Conservation (phyloP, 1,140 invertebrate genomes). For the Eulimnadia texana region DNA sequence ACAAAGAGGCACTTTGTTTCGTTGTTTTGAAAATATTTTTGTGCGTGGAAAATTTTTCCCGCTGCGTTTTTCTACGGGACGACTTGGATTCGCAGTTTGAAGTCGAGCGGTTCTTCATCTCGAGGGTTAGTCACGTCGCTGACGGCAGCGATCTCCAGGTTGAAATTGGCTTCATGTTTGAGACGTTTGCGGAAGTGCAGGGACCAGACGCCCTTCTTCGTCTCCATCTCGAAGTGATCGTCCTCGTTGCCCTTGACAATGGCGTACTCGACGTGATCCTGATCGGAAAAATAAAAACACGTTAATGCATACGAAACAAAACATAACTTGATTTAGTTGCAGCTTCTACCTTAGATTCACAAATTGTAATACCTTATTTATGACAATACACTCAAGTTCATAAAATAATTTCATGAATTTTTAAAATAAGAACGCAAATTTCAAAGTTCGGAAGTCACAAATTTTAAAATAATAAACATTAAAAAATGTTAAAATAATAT, state of each 20-base stretch:
- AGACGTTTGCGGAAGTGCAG: slow-evolving; percentile 44
- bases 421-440: too few relatives aligned
- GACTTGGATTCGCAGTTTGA: not conserved
- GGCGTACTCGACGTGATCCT: slow-evolving; percentile 44
- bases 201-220: slow-evolving; percentile 43
- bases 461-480: too few relatives aligned
- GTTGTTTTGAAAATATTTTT: not conserved
- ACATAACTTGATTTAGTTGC: too few relatives aligned
- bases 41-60: not conserved
- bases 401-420: too few relatives aligned
- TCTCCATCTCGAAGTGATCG: slow-evolving; percentile 46
- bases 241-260: slow-evolving; percentile 48
- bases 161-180: slow-evolving; percentile 37
- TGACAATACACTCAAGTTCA: too few relatives aligned
- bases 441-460: too few relatives aligned
- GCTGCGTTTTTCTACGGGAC: not conserved
- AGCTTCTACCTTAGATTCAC: too few relatives aligned
- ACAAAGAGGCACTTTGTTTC: too few relatives aligned
- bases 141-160: slow-evolving; percentile 34
- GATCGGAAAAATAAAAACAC: too few relatives aligned
- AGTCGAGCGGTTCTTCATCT: slow-evolving; percentile 1
- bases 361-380: too few relatives aligned
- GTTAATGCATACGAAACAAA: too few relatives aligned
- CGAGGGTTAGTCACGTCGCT: not conserved
- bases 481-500: too few relatives aligned